Evolutionary conservation across 2,113 vertebrate genomes (phyloP).

Genomic region (Elanoides forficatus): DNA sequence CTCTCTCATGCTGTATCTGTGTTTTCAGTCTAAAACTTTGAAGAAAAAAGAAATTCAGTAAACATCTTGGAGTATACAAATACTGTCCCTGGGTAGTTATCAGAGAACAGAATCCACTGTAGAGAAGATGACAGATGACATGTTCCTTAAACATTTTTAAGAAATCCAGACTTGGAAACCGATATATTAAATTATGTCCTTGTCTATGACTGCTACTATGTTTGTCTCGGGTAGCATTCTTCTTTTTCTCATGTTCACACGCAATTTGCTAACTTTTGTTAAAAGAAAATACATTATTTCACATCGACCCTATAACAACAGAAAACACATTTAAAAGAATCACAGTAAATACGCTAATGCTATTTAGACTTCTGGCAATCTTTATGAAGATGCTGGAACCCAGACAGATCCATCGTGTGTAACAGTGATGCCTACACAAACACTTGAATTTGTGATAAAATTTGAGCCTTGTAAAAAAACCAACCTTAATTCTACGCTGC

Average conservation of each 20-base stretch:
- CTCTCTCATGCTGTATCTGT: neutral
- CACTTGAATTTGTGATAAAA: neutral
- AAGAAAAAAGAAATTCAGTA: neutral
- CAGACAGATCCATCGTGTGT: neutral
- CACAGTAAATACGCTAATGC: neutral
- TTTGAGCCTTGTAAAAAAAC: neutral
- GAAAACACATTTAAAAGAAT: neutral
- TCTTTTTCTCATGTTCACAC: neutral
- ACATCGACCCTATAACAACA: neutral
- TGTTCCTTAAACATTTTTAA: neutral
- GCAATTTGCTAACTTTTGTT: neutral
- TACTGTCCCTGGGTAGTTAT: neutral
- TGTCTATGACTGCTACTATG: neutral
- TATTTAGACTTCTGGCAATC: neutral
- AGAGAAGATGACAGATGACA: neutral
- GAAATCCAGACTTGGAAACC: neutral
- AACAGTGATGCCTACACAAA: neutral
- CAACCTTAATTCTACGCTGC: fast-evolving
- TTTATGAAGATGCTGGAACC: neutral
- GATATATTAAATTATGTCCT: neutral
- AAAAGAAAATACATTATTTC: neutral
- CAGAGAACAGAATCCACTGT: neutral
- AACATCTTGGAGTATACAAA: neutral
- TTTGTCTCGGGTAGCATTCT: neutral
- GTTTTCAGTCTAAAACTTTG: neutral